Percentiles rank a stretch among this genome's conserved stretches.
These are phyloP conservation scores for Albula goreensis DNA, from an alignment of 2,113 vertebrate species.

Conservation along the genomic window DNA sequence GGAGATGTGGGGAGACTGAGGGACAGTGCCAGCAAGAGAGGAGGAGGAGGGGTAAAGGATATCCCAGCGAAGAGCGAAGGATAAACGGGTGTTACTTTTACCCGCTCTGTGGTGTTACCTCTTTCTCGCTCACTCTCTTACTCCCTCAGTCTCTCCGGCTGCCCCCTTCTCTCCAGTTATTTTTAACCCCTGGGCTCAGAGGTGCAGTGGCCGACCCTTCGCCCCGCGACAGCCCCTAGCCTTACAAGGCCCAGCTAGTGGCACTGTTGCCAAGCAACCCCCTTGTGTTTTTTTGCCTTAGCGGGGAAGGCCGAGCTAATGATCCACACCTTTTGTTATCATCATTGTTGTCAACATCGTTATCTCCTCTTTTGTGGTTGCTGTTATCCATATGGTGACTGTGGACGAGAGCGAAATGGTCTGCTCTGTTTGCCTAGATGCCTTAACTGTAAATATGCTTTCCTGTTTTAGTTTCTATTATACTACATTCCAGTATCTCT, in stretches of 20 bases:
- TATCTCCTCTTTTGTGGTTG: background rate
- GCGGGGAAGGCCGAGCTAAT: background rate
- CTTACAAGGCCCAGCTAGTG: conserved; percentile 19
- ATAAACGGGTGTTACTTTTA: background rate
- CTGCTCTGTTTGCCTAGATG: background rate
- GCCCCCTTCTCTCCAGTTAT: background rate
- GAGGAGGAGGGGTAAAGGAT: background rate
- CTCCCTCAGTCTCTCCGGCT: background rate
- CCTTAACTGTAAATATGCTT: background rate
- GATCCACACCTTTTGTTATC: background rate
- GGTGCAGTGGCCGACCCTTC: background rate
- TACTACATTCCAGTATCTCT: no score
- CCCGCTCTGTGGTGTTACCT: background rate
- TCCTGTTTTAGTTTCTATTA: no score
- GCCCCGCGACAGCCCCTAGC: background rate
- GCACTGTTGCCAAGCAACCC: background rate
- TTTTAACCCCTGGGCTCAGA: background rate
- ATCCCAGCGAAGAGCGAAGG: background rate
- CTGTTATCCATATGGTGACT: background rate
- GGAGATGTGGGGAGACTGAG: background rate
- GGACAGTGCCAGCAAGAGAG: background rate
- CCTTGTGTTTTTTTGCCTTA: background rate
- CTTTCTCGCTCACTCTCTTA: background rate
- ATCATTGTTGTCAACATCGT: background rate
- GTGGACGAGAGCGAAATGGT: no score